Evolutionary conservation across 2,797 vertebrate species (phyloP).

Genomic region (Catostomus latipinnis): DNA sequence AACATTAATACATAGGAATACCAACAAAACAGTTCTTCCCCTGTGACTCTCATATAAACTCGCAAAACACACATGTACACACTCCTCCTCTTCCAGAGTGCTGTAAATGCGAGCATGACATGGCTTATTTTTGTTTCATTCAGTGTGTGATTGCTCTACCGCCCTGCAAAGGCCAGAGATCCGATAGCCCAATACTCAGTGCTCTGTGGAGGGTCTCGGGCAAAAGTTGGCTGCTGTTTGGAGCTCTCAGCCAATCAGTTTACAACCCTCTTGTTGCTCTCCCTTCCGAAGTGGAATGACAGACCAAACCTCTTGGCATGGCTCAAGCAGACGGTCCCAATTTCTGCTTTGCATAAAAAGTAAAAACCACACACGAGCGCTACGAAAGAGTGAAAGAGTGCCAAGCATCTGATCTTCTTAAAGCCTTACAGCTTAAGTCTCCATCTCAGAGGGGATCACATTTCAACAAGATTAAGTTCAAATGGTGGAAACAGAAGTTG

Average conservation of each 20-base stretch:
- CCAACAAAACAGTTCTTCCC: slow-evolving; percentile 21
- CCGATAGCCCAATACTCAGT: background rate
- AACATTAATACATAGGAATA: slow-evolving; percentile 7
- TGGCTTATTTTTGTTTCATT: background rate
- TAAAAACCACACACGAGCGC: slow-evolving; percentile 58
- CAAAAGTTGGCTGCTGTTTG: slow-evolving; percentile 28
- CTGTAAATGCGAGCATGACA: background rate
- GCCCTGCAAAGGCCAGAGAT: background rate
- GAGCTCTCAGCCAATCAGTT: slow-evolving; percentile 39
- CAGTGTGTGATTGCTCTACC: background rate
- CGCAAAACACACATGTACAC: background rate
- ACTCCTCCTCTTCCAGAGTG: background rate
- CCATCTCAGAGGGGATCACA: slow-evolving; percentile 57
- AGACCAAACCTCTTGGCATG: slow-evolving; percentile 52
- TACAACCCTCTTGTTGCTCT: slow-evolving; percentile 26
- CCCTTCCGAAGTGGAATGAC: slow-evolving; percentile 38
- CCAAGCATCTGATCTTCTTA: slow-evolving; percentile 55
- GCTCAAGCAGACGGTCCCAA: slow-evolving; percentile 46
- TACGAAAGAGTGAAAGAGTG: slow-evolving; percentile 38
- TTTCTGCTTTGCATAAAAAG: slow-evolving; percentile 58
- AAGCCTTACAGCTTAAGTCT: slow-evolving; percentile 55
- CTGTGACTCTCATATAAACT: slow-evolving; percentile 13
- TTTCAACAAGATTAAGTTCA: slow-evolving; percentile 63
- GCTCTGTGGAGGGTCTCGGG: slow-evolving; percentile 31
- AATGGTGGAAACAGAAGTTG: slow-evolving; percentile 49